A percentile compares a stretch with the other conserved stretches of the same genome.
Evolutionary conservation across 2,797 vertebrate species (phyloP).

Genomic region (Trachops cirrhosus): DNA sequence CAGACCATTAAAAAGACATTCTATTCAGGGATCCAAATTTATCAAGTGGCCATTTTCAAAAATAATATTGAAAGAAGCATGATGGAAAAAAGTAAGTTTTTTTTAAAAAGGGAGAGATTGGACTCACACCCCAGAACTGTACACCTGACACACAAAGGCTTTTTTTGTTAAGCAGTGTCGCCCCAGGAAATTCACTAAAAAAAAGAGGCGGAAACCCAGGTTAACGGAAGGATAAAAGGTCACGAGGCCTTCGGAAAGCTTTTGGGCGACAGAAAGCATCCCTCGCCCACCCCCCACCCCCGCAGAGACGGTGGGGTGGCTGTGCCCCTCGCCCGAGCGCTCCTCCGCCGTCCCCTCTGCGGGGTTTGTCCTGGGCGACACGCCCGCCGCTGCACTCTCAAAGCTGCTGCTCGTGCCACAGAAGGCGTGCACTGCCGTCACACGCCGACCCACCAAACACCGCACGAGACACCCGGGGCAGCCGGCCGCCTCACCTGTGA

Average conservation of each 20-base stretch:
- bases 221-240: not conserved
- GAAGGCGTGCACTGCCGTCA: not conserved
- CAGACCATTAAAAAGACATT: not conserved
- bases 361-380: not conserved
- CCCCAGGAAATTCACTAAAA: not conserved
- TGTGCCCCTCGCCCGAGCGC: no score
- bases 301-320: no score
- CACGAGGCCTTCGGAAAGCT: not conserved
- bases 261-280: not conserved
- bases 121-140: fast-evolving
- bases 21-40: not conserved
- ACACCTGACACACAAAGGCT: not conserved
- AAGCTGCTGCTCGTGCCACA: not conserved
- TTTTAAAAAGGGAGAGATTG: not conserved
- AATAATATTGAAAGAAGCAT: not conserved
- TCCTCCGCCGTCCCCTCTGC: no score
- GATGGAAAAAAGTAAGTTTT: not conserved
- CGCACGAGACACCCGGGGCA: not conserved
- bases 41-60: constrained; percentile 23
- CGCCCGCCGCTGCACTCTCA: not conserved
- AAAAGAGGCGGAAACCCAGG: not conserved
- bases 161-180: not conserved
- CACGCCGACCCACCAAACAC: not conserved
- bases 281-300: no score
- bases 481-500: constrained; percentile 87